Evolutionary conservation across 2,888 invertebrate species (phyloP).

Genomic region (Heliconius ethilla): DNA sequence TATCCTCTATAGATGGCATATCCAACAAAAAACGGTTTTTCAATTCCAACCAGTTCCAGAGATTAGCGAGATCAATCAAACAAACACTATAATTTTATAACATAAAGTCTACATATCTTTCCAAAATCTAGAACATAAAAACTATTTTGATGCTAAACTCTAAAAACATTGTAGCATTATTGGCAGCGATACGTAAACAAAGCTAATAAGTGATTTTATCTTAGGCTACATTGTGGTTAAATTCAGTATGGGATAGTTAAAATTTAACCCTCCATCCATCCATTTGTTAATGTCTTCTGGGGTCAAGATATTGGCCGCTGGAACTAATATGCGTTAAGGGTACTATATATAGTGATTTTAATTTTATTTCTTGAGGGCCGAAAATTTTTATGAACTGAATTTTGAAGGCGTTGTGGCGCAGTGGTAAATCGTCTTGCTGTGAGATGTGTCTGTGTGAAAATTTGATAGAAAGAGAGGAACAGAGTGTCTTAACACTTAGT

Average conservation of each 20-base stretch:
- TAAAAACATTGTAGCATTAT: conserved; percentile 25
- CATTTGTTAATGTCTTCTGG: conserved; percentile 50
- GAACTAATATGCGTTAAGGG: conserved; percentile 27
- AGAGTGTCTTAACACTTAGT: too few relatives aligned
- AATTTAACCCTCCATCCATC: conserved; percentile 56
- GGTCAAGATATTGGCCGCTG: conserved; percentile 38
- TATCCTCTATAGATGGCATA: too few relatives aligned
- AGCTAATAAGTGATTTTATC: conserved; percentile 43
- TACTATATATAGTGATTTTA: conserved; percentile 39
- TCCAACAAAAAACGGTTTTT: too few relatives aligned
- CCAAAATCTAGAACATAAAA: conserved; percentile 12
- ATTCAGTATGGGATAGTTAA: conserved; percentile 47
- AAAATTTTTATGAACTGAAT: background rate
- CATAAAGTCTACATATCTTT: background rate
- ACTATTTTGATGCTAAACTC: background rate
- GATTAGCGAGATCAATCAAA: too few relatives aligned
- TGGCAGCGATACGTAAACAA: conserved; percentile 37
- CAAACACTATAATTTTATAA: too few relatives aligned
- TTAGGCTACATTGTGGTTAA: conserved; percentile 42
- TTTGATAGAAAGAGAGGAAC: too few relatives aligned
- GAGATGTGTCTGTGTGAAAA: background rate
- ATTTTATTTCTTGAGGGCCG: background rate
- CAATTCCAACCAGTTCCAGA: too few relatives aligned
- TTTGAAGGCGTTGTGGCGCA: background rate
- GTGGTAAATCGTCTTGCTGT: background rate